phyloP scores from a whole-genome alignment of 2,888 invertebrate genomes.

The Volucella inanis region DNA sequence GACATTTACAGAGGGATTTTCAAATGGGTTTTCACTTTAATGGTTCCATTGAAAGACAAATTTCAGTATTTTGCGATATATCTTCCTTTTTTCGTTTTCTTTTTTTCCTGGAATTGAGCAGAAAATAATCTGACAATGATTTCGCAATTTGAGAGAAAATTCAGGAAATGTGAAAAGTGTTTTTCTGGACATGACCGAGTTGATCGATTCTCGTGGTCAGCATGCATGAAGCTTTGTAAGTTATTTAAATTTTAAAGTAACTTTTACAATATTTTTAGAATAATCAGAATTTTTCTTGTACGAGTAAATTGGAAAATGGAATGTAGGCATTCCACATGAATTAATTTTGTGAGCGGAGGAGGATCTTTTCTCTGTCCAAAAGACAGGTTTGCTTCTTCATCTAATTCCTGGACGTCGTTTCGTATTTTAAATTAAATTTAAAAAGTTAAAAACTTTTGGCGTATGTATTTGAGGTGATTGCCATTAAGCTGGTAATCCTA shows the following conservation, averaged over 20 bases:
- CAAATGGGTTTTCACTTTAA: slow-evolving; percentile 60
- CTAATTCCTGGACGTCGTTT: too few species aligned
- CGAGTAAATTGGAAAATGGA: background rate
- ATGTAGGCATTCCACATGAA: too few species aligned
- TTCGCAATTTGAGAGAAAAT: slow-evolving; percentile 47
- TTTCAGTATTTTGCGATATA: slow-evolving; percentile 25
- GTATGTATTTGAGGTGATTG: too few species aligned
- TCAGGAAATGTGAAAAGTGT: slow-evolving; percentile 53
- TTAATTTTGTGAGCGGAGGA: too few species aligned
- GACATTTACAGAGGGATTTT: slow-evolving; percentile 58
- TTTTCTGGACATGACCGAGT: slow-evolving; percentile 37
- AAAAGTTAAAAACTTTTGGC: too few species aligned
- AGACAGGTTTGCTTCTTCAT: too few species aligned
- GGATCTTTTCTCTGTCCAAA: too few species aligned
- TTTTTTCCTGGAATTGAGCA: background rate
- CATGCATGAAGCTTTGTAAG: background rate
- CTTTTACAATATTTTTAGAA: background rate
- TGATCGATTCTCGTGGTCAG: slow-evolving; percentile 17
- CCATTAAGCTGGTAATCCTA: too few species aligned
- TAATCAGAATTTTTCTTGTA: background rate
- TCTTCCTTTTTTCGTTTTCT: slow-evolving; percentile 7
- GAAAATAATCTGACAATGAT: slow-evolving; percentile 40
- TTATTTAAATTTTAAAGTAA: background rate
- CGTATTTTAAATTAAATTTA: too few species aligned
- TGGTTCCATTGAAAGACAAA: slow-evolving; percentile 63